phyloP scores from a whole-genome alignment of 1,140 invertebrate genomes.

The Euwallacea similis region DNA sequence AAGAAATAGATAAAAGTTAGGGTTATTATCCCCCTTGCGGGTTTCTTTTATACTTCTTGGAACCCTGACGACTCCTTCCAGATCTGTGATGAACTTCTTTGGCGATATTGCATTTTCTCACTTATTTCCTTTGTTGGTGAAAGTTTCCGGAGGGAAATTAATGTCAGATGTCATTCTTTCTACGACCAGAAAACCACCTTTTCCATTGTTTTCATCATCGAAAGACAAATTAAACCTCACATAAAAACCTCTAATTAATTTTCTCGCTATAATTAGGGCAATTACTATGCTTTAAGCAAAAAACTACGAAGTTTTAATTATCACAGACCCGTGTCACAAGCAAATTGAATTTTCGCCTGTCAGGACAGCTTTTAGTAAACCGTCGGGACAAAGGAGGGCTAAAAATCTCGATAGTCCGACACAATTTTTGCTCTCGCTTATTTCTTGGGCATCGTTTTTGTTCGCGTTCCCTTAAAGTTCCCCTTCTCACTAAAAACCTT shows the following conservation, averaged over 20 bases:
- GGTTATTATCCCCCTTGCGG: too few species aligned
- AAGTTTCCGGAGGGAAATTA: too few species aligned
- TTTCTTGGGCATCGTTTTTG: not conserved
- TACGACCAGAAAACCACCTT: too few species aligned
- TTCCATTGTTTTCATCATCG: too few species aligned
- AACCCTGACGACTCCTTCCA: too few species aligned
- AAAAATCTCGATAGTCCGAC: not conserved
- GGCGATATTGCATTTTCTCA: too few species aligned
- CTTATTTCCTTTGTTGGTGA: too few species aligned
- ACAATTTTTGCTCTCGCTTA: constrained; percentile 1
- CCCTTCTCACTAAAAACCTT: not conserved
- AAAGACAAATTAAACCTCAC: too few species aligned
- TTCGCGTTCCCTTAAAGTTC: not conserved
- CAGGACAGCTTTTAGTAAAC: not conserved
- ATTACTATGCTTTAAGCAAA: not conserved
- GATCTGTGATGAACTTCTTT: too few species aligned
- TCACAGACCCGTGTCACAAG: not conserved
- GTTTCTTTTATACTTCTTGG: too few species aligned
- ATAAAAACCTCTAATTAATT: not conserved
- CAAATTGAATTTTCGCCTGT: constrained; percentile 5
- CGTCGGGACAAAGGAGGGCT: not conserved
- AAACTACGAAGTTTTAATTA: constrained; percentile 8
- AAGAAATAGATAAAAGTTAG: too few species aligned
- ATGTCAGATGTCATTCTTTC: too few species aligned
- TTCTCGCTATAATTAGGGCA: not conserved